These are phyloP conservation scores for Gallinago media DNA, from an alignment of 2,113 vertebrate genomes.

Conservation along the genomic window DNA sequence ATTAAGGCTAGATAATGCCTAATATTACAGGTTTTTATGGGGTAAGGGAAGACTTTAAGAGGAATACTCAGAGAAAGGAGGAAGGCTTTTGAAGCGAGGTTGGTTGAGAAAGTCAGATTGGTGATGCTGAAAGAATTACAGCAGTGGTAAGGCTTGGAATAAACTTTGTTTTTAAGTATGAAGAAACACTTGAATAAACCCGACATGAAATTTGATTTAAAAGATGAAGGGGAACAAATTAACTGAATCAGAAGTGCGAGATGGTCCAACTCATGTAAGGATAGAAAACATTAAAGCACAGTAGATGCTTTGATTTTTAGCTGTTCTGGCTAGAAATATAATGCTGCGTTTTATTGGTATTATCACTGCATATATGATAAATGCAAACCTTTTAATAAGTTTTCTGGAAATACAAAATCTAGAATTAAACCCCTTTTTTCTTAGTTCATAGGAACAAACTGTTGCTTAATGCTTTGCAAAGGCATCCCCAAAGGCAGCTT, in stretches of 20 bases:
- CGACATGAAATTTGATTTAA: neutral
- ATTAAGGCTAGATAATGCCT: neutral
- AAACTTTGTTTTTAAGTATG: neutral
- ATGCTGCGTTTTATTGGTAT: neutral
- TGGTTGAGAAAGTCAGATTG: neutral
- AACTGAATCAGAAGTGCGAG: neutral
- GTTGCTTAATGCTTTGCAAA: constrained; percentile 20
- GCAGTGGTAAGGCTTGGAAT: neutral
- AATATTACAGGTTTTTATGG: neutral
- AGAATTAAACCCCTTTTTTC: neutral
- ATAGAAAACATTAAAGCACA: neutral
- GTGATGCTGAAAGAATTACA: neutral
- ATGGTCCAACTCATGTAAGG: neutral
- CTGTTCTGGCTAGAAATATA: neutral
- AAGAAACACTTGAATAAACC: neutral
- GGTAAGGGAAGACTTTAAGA: neutral
- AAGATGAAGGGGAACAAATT: neutral
- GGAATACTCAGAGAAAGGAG: neutral
- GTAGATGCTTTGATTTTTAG: neutral
- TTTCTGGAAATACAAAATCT: neutral
- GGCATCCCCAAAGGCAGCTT: constrained; percentile 5
- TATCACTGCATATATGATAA: neutral
- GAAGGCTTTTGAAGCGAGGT: neutral
- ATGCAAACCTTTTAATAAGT: neutral
- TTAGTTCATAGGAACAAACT: neutral